Evolutionary conservation across 2,888 invertebrate genomes (phyloP).

Genomic region (Melieria picta): DNA sequence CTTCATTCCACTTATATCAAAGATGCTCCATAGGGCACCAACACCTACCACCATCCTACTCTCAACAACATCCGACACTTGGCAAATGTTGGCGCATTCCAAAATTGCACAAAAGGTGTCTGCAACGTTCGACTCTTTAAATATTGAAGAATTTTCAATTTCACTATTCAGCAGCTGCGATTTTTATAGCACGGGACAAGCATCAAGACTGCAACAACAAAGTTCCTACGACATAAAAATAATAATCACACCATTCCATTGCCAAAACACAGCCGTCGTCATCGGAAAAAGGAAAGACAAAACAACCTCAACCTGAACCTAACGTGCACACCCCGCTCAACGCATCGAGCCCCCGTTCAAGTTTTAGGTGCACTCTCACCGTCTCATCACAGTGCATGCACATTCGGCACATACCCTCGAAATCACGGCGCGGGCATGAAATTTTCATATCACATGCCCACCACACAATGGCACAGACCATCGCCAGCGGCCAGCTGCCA

Average conservation of each 20-base stretch:
- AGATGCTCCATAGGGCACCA: no score
- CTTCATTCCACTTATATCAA: no score
- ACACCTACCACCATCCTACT: no score
- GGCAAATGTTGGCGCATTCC: no score
- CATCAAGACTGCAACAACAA: no score
- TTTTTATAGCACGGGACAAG: no score
- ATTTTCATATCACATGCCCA: not conserved
- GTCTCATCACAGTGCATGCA: no score
- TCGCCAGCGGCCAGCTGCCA: slow-evolving; percentile 40
- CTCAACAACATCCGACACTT: no score
- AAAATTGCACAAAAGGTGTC: no score
- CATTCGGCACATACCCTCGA: slow-evolving; percentile 43
- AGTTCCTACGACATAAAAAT: slow-evolving; percentile 7
- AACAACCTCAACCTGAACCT: slow-evolving; percentile 35
- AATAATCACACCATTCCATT: slow-evolving; percentile 45
- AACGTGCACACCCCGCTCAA: slow-evolving; percentile 13
- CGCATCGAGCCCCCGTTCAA: slow-evolving; percentile 29
- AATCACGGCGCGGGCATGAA: not conserved
- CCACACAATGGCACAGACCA: slow-evolving; percentile 33
- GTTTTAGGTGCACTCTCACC: slow-evolving; percentile 45
- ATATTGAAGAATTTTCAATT: no score
- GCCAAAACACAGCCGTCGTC: slow-evolving; percentile 38
- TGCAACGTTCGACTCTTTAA: no score
- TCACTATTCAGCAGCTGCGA: no score
- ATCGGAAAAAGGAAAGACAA: not conserved